Evolutionary conservation across 2,113 vertebrate genomes (phyloP).

Genomic region (Leptobrachium leishanense): DNA sequence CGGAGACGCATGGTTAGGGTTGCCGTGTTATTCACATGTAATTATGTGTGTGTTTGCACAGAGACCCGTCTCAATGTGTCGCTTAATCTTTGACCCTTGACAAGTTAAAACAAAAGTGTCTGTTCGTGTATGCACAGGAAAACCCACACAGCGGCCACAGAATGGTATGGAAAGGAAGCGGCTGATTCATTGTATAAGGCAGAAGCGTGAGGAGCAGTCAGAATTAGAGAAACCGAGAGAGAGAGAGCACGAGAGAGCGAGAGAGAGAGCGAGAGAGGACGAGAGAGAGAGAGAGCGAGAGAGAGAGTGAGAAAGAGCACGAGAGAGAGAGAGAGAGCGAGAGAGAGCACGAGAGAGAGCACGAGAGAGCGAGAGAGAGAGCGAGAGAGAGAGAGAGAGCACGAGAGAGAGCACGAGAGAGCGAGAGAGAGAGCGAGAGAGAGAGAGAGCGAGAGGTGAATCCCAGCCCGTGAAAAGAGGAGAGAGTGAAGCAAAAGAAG

Average conservation of each 20-base stretch:
- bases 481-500: not conserved
- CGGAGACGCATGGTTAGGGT: too few relatives aligned
- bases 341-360: too few relatives aligned
- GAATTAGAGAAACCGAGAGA: not conserved
- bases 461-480: not conserved
- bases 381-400: not conserved
- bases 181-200: constrained; percentile 10
- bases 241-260: not conserved
- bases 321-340: not conserved
- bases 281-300: not conserved
- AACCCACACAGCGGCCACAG: constrained; percentile 17
- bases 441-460: not conserved
- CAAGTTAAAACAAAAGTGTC: too few relatives aligned
- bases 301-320: not conserved
- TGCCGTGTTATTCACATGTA: too few relatives aligned
- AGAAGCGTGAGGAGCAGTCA: not conserved
- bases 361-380: not conserved
- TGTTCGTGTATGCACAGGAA: not conserved
- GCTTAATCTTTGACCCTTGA: too few relatives aligned
- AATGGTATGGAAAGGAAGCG: constrained; percentile 23
- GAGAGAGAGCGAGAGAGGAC: not conserved
- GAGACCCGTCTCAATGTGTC: too few relatives aligned
- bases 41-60: too few relatives aligned
- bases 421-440: not conserved
- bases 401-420: not conserved